Percentiles rank a stretch among this genome's conserved stretches.
Conservation (phyloP, 2,113 vertebrate genomes). For the Erinaceus europaeus region DNA sequence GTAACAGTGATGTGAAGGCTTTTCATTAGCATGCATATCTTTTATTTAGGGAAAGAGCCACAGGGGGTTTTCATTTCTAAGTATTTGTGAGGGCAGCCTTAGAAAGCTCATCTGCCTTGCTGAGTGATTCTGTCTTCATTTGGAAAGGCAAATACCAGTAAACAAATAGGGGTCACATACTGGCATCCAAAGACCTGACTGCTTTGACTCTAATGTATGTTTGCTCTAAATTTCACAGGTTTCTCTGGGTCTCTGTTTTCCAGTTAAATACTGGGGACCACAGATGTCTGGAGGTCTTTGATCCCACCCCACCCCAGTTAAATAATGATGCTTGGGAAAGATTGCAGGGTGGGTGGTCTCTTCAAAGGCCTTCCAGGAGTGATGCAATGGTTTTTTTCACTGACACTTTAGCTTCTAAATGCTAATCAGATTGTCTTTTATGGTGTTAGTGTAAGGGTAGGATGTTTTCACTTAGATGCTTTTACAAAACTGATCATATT, state of each 20-base stretch:
- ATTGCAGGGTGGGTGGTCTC: rapidly evolving
- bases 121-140: neutral
- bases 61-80: neutral
- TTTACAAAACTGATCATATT: neutral
- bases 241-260: neutral
- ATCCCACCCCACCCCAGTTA: too few species aligned
- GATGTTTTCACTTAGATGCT: neutral
- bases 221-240: neutral
- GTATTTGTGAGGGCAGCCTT: neutral
- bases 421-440: neutral
- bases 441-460: neutral
- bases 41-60: neutral
- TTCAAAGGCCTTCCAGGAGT: neutral
- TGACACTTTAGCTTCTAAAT: neutral
- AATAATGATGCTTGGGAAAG: neutral
- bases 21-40: neutral
- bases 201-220: neutral
- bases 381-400: neutral
- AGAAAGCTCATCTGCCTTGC: neutral
- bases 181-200: neutral
- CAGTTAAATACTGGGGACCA: neutral
- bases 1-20: neutral
- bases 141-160: neutral
- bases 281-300: neutral
- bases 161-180: neutral